Evolutionary conservation across 2,797 vertebrate species (phyloP).

Genomic region (Pampus argenteus): DNA sequence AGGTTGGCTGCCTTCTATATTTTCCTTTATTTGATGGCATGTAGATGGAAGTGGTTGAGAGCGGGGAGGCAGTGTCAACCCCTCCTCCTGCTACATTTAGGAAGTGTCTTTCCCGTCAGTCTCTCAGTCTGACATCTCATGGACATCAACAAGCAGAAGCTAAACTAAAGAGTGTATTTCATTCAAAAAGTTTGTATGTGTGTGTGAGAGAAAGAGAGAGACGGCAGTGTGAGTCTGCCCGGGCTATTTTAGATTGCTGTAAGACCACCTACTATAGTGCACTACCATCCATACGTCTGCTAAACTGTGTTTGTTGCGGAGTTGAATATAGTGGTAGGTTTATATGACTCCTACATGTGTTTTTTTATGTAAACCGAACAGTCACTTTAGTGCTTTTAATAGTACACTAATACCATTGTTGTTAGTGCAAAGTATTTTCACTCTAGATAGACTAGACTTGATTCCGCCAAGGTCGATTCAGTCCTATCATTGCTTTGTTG

Average conservation of each 20-base stretch:
- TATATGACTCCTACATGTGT: no score
- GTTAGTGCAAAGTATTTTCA: not conserved
- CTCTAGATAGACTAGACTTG: not conserved
- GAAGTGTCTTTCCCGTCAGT: slow-evolving; percentile 36
- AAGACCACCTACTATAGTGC: slow-evolving; percentile 46
- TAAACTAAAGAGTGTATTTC: slow-evolving; percentile 3
- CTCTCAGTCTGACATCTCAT: slow-evolving; percentile 11
- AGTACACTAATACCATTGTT: not conserved
- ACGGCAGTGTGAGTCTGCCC: slow-evolving; percentile 19
- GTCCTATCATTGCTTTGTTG: not conserved
- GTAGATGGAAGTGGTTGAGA: slow-evolving; percentile 28
- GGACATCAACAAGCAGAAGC: slow-evolving; percentile 19
- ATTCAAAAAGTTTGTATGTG: slow-evolving; percentile 13
- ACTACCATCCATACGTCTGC: not conserved
- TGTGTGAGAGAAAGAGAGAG: not conserved
- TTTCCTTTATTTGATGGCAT: slow-evolving; percentile 52
- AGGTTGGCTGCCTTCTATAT: slow-evolving; percentile 47
- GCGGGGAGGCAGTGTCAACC: slow-evolving; percentile 14
- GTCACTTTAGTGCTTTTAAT: not conserved
- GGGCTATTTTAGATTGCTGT: slow-evolving; percentile 50
- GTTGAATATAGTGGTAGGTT: not conserved
- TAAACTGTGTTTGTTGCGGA: slow-evolving; percentile 16
- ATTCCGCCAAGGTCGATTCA: not conserved
- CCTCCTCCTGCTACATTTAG: slow-evolving; percentile 4
- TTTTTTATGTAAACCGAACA: not conserved